Evolutionary conservation across 2,888 invertebrate genomes (phyloP), one percentile per base, ranked within the genome.

Genomic region (Sminthurinus aureus): DNA sequence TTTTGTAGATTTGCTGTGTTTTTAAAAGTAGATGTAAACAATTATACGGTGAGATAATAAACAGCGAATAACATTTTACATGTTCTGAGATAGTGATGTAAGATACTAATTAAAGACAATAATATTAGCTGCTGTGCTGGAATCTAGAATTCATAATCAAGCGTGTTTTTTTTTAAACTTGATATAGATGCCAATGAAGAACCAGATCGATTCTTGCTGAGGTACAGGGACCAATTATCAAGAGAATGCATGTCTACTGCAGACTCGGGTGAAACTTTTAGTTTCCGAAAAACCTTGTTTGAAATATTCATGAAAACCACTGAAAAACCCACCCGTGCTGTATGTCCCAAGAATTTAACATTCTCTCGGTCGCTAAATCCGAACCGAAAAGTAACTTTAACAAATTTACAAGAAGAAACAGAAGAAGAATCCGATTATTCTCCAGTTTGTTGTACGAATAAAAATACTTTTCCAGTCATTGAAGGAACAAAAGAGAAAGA

Each of bases 21-120:
- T 79, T 67, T 20, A 79, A 79, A 67, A 69, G 64, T 6, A 79
- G 38, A 67, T 79, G 66, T 20, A 26, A 9, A 12, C 12, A 67
- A 11, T 50, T 79, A 8, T 67, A 69, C 67, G 79, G 79, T 78
- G 58, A n/a, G n/a, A n/a, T n/a, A n/a, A n/a, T n/a, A n/a, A n/a
- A n/a, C n/a, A n/a, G n/a, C n/a, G n/a, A n/a, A n/a, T n/a, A n/a
- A n/a, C n/a, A n/a, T n/a, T n/a, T n/a, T n/a, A n/a, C n/a, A n/a
- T n/a, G n/a, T n/a, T n/a, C n/a, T n/a, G n/a, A n/a, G n/a, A n/a
- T n/a, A n/a, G n/a, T n/a, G n/a, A n/a, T n/a, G n/a, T n/a, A n/a
- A n/a, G n/a, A n/a, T n/a, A n/a, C n/a, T n/a, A n/a, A n/a, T n/a
- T n/a, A n/a, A n/a, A n/a, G n/a, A n/a, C n/a, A n/a, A n/a, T n/a